These are phyloP conservation scores for Limanda limanda DNA, from an alignment of 2,113 vertebrate species.

Conservation along the genomic window DNA sequence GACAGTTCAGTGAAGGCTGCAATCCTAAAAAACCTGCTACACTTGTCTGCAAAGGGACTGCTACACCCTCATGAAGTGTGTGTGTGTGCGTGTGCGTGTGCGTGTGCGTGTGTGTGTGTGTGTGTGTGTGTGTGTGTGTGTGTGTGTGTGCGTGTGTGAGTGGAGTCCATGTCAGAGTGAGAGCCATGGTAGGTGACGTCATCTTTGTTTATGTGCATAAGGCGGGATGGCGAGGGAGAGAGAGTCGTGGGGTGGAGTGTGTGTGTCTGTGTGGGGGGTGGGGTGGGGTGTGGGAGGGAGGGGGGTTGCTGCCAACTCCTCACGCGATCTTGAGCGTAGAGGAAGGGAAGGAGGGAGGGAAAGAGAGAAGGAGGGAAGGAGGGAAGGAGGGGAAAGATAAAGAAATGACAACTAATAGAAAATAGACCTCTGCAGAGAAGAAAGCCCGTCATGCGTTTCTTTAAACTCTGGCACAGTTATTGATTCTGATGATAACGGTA, in stretches of 20 bases:
- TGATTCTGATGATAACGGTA: too few species aligned
- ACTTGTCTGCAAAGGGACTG: slow-evolving; percentile 23
- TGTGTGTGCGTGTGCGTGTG: slow-evolving; percentile 13
- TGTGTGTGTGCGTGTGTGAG: not conserved
- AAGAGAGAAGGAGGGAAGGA: not conserved
- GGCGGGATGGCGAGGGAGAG: slow-evolving; percentile 46
- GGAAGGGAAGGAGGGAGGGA: slow-evolving; percentile 9
- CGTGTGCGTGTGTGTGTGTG: slow-evolving; percentile 9
- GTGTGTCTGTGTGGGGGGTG: too few species aligned
- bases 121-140: slow-evolving; percentile 9
- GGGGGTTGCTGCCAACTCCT: slow-evolving; percentile 40
- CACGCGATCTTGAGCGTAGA: slow-evolving; percentile 44
- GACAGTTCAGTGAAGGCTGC: not conserved
- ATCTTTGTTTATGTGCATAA: slow-evolving; percentile 79
- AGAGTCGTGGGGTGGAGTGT: slow-evolving; percentile 13
- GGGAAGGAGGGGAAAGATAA: not conserved
- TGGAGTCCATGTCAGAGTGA: slow-evolving; percentile 24
- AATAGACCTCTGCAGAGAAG: not conserved
- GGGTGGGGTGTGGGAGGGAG: not conserved
- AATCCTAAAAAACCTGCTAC: slow-evolving; percentile 38
- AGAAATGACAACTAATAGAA: slow-evolving; percentile 36
- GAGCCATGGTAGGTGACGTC: slow-evolving; percentile 72
- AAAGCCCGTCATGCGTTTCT: too few species aligned
- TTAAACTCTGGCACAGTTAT: too few species aligned
- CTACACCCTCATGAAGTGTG: slow-evolving; percentile 23